Evolutionary conservation across 2,797 vertebrate genomes (phyloP), one percentile per base, ranked within the genome.

Genomic region (Nannoperca australis): DNA sequence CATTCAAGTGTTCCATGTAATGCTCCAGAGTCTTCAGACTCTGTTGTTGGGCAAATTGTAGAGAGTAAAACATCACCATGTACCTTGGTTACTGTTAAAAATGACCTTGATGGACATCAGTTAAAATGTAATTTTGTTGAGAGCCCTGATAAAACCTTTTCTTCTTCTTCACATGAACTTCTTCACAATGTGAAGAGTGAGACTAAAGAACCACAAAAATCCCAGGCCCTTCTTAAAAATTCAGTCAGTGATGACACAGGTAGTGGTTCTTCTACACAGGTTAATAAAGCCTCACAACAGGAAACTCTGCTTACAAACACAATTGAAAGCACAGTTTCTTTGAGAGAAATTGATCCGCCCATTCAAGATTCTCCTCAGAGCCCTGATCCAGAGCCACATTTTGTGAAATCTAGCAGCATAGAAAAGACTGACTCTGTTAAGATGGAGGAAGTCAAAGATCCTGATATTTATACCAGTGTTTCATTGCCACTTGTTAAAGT

Each of bases 361-460:
- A 86, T 84, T 79, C 83, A 91, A 87, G 93, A 93, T 92, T 93
- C 93, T 58, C 92, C 93, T 63, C 85, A 95, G 51, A 95, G 95
- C 60, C 95, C 94, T 82, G 96, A 94, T 66, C 95, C 95, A 85
- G 94, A 96, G 56, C 94, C 95, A n/a, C 96, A 95, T 81, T 83
- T 94, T 74, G 89, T 96, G 51, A 95, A 96, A 51, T 92, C 87
- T 0, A 78, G 17, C 54, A 73, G 4, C 60, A 50, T 17, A 51
- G 91, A 85, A 78, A 70, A 74, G 1, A 69, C 10, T n/a, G 85
- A 82, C 50, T 63, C 27, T 55, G 20, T 71, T 53, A 75, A 67
- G 8, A 76, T 12, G 61, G 84, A 88, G 24, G 64, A 82, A 79
- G 65, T 56, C 11, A 54, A 8, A 63, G 47, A 78, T 74, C 50